Conservation (phyloP, 1,140 invertebrate species). For the Drosophila pruinosa region DNA sequence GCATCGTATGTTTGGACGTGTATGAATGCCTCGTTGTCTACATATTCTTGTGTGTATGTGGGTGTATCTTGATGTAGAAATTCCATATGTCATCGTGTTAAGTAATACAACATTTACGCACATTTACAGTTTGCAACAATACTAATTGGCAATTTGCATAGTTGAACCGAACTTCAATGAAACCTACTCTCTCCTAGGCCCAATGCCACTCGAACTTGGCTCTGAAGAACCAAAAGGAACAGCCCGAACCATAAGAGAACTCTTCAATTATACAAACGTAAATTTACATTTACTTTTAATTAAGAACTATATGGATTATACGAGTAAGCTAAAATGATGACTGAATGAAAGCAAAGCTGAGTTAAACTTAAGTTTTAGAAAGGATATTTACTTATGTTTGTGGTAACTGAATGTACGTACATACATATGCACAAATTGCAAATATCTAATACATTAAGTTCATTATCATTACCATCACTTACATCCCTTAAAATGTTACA, state of each 20-base stretch:
- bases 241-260: constrained; percentile 12
- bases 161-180: constrained; percentile 5
- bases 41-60: background rate
- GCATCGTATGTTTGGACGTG: background rate
- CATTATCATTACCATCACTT: no score
- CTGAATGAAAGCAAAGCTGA: constrained; percentile 74
- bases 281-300: constrained; percentile 5
- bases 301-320: constrained; percentile 13
- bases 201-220: constrained; percentile 18
- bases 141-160: constrained; percentile 41
- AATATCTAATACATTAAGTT: background rate
- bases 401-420: background rate
- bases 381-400: background rate
- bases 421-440: background rate
- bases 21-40: background rate
- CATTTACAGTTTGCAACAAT: constrained; percentile 72
- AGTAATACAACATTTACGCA: constrained; percentile 49
- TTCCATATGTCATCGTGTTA: constrained; percentile 21
- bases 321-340: constrained; percentile 48
- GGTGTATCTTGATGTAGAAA: background rate
- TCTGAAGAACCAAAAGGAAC: constrained; percentile 35
- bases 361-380: constrained; percentile 50
- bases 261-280: constrained; percentile 30
- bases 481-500: background rate
- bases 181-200: constrained; percentile 8